phyloP scores from a whole-genome alignment of 1,140 invertebrate genomes.

The Oncopodura yosiiana region DNA sequence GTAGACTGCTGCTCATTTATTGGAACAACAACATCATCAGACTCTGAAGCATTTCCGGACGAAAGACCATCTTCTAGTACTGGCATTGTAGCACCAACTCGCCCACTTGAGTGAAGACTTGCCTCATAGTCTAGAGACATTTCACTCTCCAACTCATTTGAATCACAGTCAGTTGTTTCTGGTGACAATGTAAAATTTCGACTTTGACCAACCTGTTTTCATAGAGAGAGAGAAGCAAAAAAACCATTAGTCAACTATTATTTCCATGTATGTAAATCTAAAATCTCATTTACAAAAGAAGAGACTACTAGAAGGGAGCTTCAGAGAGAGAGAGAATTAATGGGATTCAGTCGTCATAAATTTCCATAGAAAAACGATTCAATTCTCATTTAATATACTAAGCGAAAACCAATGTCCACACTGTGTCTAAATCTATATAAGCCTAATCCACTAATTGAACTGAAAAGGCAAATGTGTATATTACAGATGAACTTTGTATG shows the following conservation, averaged over 20 bases:
- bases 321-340: neutral
- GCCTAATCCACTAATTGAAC: too few species aligned
- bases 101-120: constrained; percentile 38
- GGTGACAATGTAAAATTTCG: constrained; percentile 81
- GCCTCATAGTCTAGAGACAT: constrained; percentile 50
- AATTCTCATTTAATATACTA: too few species aligned
- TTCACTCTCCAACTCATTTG: constrained; percentile 75
- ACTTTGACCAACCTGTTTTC: constrained; percentile 49
- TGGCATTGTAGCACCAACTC: constrained; percentile 68
- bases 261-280: neutral
- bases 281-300: neutral
- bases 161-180: constrained; percentile 91
- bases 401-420: too few species aligned
- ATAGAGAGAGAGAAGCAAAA: constrained; percentile 13
- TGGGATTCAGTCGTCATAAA: neutral
- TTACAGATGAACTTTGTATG: too few species aligned
- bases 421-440: too few species aligned
- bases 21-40: constrained; percentile 58
- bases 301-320: neutral
- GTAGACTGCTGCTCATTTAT: constrained; percentile 32
- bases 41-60: constrained; percentile 82
- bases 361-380: constrained; percentile 9
- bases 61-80: constrained; percentile 88
- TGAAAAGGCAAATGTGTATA: too few species aligned
- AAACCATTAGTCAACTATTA: neutral